Evolutionary conservation across 1,140 invertebrate species (phyloP).

Genomic region (Pteromalus puparum): DNA sequence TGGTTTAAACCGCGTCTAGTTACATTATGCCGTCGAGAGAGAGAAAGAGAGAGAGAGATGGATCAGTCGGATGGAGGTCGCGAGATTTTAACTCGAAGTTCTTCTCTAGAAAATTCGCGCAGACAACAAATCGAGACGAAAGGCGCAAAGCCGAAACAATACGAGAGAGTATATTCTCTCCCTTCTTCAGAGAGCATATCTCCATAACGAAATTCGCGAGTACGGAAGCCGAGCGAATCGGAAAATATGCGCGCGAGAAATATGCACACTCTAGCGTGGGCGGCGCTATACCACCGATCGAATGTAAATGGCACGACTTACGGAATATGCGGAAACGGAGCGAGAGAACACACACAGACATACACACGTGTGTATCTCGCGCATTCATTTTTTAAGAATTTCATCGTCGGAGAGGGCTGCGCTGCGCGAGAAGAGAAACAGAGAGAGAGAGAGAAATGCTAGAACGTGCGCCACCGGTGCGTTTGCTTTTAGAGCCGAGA

Average conservation of each 20-base stretch:
- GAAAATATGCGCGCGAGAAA: conserved; percentile 8
- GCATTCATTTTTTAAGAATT: conserved; percentile 32
- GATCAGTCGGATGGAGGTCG: neutral
- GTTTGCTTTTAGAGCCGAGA: conserved; percentile 24
- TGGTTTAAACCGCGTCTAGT: conserved; percentile 50
- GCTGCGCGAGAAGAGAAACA: neutral
- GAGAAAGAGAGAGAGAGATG: no score
- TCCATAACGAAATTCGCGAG: conserved; percentile 11
- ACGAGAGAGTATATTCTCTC: conserved; percentile 4
- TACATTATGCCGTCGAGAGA: neutral
- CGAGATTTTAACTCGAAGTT: neutral
- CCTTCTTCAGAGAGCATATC: no score
- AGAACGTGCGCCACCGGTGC: neutral
- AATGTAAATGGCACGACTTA: conserved; percentile 22
- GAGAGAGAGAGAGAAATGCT: neutral
- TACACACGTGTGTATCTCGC: neutral
- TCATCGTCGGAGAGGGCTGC: neutral
- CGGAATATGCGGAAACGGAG: conserved; percentile 20
- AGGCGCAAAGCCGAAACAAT: conserved; percentile 5
- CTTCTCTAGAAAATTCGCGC: neutral
- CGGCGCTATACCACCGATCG: neutral
- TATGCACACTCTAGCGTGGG: neutral
- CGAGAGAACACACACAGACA: neutral
- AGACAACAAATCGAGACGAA: neutral
- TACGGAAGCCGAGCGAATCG: conserved; percentile 3